Evolutionary conservation across 2,797 vertebrate genomes (phyloP), one percentile per base, ranked within the genome.

Genomic region (Labeo calbasu): DNA sequence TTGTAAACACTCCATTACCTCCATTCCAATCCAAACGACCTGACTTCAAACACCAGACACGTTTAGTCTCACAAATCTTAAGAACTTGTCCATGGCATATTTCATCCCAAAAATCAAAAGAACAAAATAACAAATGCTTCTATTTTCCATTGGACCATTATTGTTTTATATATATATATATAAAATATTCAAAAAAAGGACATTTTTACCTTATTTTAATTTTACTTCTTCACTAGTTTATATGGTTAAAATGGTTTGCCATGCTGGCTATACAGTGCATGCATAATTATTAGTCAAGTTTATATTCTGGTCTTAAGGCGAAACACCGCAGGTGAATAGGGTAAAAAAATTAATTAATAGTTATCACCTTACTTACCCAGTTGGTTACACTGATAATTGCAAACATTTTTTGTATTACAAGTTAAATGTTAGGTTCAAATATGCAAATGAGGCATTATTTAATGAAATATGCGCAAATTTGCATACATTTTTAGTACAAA

Each of bases 41-140:
- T 28, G 5, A 50, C 57, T 14, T 78, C 17, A 65, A 21, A 50
- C 6, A 28, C 43, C 57, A 61, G 75, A 77, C 75, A 59, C 4
- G 4, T 11, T 65, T 28, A 66, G 61, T 79, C 77, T 66, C 61
- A 79, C 15, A 78, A 46, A 77, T 59, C 5, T 25, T n/a, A 77
- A n/a, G 73, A 77, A 43, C n/a, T 43, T 59, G 21, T 48, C 40
- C 43, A 59, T 11, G 19, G 11, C 25, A 53, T 73, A 32, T 21
- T 32, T 36, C 50, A 55, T 25, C 28, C 17, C 5, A 1, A 2
- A 21, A 73, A 57, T 55, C 19, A n/a, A 57, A 76, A 57, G 19
- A 57, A 40, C 51, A n/a, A 75, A 57, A 32, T 21, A 53, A 51
- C 23, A 51, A 12, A 57, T 40, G 73, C 23, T 32, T 50, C 10